Evolutionary conservation across 2,888 invertebrate species (phyloP).

Genomic region (Drosophila birchii): DNA sequence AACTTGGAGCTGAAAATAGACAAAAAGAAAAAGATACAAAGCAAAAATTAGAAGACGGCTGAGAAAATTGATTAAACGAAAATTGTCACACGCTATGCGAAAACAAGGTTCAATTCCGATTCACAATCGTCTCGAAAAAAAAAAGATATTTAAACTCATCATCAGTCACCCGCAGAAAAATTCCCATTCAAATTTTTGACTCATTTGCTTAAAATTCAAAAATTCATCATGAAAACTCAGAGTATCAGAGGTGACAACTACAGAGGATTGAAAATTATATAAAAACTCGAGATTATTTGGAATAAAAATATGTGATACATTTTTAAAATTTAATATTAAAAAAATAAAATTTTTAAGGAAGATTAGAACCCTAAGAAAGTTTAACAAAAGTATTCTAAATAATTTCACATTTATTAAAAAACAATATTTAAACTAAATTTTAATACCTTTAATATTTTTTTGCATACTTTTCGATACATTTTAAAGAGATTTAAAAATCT

Average conservation of each 20-base stretch:
- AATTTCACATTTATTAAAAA: too few species aligned
- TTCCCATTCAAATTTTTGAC: conserved; percentile 1
- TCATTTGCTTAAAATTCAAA: conserved; percentile 4
- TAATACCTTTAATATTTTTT: too few species aligned
- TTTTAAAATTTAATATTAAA: too few species aligned
- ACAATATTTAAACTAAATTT: too few species aligned
- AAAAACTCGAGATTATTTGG: background rate
- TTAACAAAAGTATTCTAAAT: too few species aligned
- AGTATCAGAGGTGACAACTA: background rate
- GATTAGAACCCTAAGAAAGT: too few species aligned
- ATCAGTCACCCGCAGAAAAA: conserved; percentile 47
- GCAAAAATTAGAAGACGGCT: conserved; percentile 11
- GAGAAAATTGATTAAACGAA: conserved; percentile 48
- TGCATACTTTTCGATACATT: too few species aligned
- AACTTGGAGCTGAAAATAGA: conserved; percentile 71
- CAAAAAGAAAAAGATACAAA: conserved; percentile 18
- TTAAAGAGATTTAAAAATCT: too few species aligned
- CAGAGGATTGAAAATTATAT: too few species aligned
- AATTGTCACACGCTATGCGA: conserved; percentile 73
- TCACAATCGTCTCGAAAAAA: conserved; percentile 47
- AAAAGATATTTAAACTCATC: conserved; percentile 38
- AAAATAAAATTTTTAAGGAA: too few species aligned
- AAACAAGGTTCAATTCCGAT: conserved; percentile 38
- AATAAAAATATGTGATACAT: too few species aligned
- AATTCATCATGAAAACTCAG: too few species aligned